Conservation (phyloP, 2,888 invertebrate genomes). For the Tenthredo notha region DNA sequence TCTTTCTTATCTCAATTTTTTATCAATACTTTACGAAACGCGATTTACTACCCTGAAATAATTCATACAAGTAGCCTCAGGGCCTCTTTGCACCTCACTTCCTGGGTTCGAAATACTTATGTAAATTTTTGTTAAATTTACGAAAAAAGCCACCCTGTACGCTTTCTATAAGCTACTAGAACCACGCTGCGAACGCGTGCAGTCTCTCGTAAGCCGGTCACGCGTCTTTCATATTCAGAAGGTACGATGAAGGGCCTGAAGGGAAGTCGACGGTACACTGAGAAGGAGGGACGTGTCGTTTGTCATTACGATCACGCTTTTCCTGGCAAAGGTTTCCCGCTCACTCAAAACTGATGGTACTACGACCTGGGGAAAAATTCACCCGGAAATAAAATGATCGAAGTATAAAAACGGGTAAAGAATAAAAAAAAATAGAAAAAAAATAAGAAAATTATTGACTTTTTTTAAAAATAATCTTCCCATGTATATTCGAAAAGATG, state of each 20-base stretch:
- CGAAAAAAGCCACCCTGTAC: conserved; percentile 48
- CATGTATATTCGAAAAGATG: not conserved
- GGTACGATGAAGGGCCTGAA: conserved; percentile 40
- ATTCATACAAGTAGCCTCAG: not conserved
- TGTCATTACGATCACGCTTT: conserved; percentile 53
- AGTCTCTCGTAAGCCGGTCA: conserved; percentile 69
- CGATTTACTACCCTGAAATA: not conserved
- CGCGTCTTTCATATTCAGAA: conserved; percentile 65
- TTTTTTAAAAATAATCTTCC: not conserved
- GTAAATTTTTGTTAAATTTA: not conserved
- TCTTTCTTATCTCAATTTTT: not conserved
- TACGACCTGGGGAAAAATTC: not conserved
- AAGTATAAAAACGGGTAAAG: not conserved
- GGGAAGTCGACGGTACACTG: conserved; percentile 40
- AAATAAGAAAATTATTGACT: not conserved
- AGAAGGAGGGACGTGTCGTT: conserved; percentile 53
- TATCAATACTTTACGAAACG: not conserved
- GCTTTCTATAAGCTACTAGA: conserved; percentile 15
- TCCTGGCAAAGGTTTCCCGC: conserved; percentile 28
- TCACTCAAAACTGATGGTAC: not conserved
- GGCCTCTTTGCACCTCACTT: not conserved
- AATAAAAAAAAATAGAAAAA: not conserved
- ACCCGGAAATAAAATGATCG: conserved; percentile 1
- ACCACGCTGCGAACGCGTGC: conserved; percentile 21
- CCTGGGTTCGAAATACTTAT: not conserved